Evolutionary conservation across 1,140 invertebrate species (phyloP).

Genomic region (Thaumatotibia leucotreta): DNA sequence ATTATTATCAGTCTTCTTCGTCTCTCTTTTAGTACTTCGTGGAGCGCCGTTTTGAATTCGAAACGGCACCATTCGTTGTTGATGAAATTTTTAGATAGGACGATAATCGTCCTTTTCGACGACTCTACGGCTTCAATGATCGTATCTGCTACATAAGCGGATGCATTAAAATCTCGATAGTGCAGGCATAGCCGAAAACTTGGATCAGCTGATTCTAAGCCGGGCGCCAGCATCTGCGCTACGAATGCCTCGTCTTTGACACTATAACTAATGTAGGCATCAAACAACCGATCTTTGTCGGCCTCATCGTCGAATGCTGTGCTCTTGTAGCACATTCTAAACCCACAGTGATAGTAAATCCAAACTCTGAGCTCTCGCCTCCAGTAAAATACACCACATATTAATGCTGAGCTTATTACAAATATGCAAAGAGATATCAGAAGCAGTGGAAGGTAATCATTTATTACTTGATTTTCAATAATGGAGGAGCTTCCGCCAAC

Average conservation of each 20-base stretch:
- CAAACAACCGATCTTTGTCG: slow-evolving; percentile 90
- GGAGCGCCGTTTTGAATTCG: slow-evolving; percentile 94
- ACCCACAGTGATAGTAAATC: slow-evolving; percentile 90
- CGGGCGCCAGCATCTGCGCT: slow-evolving; percentile 88
- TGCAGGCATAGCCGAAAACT: slow-evolving; percentile 90
- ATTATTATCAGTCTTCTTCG: slow-evolving; percentile 90
- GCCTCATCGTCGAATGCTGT: slow-evolving; percentile 85
- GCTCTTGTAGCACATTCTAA: slow-evolving; percentile 89
- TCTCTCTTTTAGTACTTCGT: slow-evolving; percentile 91
- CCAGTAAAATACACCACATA: slow-evolving; percentile 88
- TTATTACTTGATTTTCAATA: slow-evolving; percentile 85
- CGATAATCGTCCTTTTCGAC: slow-evolving; percentile 91
- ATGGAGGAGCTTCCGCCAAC: slow-evolving; percentile 82
- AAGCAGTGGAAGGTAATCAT: slow-evolving; percentile 87
- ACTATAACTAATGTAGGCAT: slow-evolving; percentile 94
- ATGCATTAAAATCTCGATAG: slow-evolving; percentile 89
- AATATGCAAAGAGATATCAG: slow-evolving; percentile 85
- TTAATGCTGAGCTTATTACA: slow-evolving; percentile 82
- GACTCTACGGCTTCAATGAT: slow-evolving; percentile 94
- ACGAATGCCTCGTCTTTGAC: slow-evolving; percentile 94
- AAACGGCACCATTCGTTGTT: slow-evolving; percentile 96
- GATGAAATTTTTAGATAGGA: slow-evolving; percentile 94
- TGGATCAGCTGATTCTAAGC: slow-evolving; percentile 85
- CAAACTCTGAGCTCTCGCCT: slow-evolving; percentile 89
- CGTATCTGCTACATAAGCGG: slow-evolving; percentile 90